Conservation (phyloP, 2,797 vertebrate species). For the Dromococcyx pavoninus region DNA sequence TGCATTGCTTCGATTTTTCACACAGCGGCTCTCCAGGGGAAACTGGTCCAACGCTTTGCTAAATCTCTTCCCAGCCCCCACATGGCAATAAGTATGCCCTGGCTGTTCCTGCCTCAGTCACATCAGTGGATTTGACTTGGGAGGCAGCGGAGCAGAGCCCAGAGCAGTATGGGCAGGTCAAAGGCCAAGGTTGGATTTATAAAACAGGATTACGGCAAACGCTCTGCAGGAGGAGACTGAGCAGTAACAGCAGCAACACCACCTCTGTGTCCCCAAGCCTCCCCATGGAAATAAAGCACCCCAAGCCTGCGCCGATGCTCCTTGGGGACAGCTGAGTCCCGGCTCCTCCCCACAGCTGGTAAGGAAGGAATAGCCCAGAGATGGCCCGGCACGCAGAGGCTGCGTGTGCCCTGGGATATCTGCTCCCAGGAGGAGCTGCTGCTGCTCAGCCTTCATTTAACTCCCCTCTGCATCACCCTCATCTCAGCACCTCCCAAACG, state of each 20-base stretch:
- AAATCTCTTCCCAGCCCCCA: neutral
- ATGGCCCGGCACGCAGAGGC: accelerated
- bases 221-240: neutral
- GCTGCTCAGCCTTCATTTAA: neutral
- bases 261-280: neutral
- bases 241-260: neutral
- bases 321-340: neutral
- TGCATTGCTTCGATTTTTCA: neutral
- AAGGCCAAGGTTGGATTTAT: constrained; percentile 31
- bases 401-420: neutral
- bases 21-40: neutral
- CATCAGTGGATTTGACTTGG: neutral
- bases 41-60: neutral
- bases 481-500: accelerated
- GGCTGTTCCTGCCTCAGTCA: neutral
- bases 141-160: constrained; percentile 22
- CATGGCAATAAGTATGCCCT: neutral
- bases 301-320: accelerated
- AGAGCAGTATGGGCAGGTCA: neutral
- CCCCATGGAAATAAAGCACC: neutral
- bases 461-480: neutral
- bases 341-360: accelerated
- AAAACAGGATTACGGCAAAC: constrained; percentile 4
- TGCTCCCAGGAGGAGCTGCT: accelerated
- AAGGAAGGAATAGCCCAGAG: neutral